phyloP scores from a whole-genome alignment of 2,797 vertebrate species.

The Lates japonicus region DNA sequence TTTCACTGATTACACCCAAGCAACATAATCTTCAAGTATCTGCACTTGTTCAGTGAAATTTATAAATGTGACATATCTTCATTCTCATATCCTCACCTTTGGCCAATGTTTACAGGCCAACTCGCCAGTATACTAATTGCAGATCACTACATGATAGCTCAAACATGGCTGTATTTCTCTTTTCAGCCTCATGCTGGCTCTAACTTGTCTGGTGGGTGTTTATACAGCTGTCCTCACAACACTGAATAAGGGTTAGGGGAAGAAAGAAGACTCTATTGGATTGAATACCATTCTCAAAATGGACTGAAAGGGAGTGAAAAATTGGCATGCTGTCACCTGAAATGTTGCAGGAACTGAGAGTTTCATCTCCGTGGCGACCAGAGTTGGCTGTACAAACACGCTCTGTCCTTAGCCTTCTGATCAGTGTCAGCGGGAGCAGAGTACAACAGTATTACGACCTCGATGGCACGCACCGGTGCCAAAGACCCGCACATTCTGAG shows the following conservation, averaged over 20 bases:
- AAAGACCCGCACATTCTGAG: conserved; percentile 20
- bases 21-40: conserved; percentile 34
- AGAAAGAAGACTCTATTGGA: conserved; percentile 25
- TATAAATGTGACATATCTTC: conserved; percentile 3
- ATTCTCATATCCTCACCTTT: conserved; percentile 11
- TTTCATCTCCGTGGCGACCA: conserved; percentile 29
- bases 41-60: conserved; percentile 16
- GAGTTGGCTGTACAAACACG: conserved; percentile 27
- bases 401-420: conserved; percentile 24
- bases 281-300: conserved; percentile 43
- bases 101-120: conserved; percentile 24
- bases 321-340: conserved; percentile 44
- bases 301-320: conserved; percentile 43
- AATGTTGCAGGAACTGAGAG: conserved; percentile 31
- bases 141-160: conserved; percentile 5
- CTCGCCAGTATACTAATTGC: conserved; percentile 24
- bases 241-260: conserved; percentile 35
- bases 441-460: conserved; percentile 27
- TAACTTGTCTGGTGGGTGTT: conserved; percentile 43
- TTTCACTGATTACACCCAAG: conserved; percentile 32
- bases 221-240: conserved; percentile 54
- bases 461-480: conserved; percentile 1
- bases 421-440: conserved; percentile 2
- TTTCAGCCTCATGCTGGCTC: conserved; percentile 38
- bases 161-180: conserved; percentile 29